A percentile compares a stretch with the other conserved stretches of the same genome.
Conservation (phyloP, 2,797 vertebrate genomes). For the Acipenser transmontanus region DNA sequence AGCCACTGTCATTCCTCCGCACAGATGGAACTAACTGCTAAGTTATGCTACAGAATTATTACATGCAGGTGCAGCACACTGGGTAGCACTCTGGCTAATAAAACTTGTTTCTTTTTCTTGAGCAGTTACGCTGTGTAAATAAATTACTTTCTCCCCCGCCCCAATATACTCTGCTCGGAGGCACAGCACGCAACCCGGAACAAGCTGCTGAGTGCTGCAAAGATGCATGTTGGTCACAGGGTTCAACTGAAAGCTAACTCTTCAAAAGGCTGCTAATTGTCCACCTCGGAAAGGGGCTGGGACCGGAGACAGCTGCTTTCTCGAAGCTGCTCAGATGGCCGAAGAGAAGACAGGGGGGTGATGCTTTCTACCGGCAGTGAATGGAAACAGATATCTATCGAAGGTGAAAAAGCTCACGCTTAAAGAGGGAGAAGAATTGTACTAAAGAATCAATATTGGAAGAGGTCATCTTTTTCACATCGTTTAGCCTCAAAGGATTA, state of each 20-base stretch:
- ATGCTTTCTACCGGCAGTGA: too few relatives aligned
- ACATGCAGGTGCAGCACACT: slow-evolving; percentile 35
- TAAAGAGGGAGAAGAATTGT: slow-evolving; percentile 34
- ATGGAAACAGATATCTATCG: neutral
- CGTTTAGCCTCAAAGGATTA: slow-evolving; percentile 33
- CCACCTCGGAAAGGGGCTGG: slow-evolving; percentile 16
- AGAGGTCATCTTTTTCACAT: slow-evolving; percentile 28
- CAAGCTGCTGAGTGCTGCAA: slow-evolving; percentile 35
- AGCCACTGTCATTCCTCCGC: slow-evolving; percentile 38
- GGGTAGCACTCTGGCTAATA: slow-evolving; percentile 23
- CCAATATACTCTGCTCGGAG: slow-evolving; percentile 32
- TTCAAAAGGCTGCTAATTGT: slow-evolving; percentile 32
- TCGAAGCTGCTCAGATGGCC: neutral
- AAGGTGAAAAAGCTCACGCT: slow-evolving; percentile 22
- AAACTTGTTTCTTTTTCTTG: slow-evolving; percentile 16
- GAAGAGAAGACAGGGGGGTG: too few relatives aligned
- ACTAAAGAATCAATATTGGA: slow-evolving; percentile 30
- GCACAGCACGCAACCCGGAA: slow-evolving; percentile 42
- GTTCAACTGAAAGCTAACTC: slow-evolving; percentile 32
- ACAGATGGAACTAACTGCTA: slow-evolving; percentile 46
- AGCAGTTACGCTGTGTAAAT: slow-evolving; percentile 25
- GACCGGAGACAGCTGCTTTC: slow-evolving; percentile 14
- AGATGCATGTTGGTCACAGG: slow-evolving; percentile 30
- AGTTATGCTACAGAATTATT: slow-evolving; percentile 50
- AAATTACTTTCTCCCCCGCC: slow-evolving; percentile 1